phyloP scores from a whole-genome alignment of 2,888 invertebrate genomes.

The Aphrophora alni region DNA sequence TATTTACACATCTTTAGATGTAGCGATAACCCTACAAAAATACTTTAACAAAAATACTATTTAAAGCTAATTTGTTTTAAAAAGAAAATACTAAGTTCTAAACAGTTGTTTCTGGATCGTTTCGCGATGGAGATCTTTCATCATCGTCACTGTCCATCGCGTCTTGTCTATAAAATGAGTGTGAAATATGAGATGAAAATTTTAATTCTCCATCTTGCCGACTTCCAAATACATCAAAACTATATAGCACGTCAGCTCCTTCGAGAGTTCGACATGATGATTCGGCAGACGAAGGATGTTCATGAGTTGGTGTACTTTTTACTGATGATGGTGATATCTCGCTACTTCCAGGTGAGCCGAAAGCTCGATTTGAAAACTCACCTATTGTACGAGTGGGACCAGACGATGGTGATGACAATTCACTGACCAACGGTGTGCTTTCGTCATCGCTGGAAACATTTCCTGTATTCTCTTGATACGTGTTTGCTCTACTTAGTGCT shows the following conservation, averaged over 20 bases:
- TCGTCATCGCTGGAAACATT: conserved; percentile 65
- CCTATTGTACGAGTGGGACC: neutral
- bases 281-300: neutral
- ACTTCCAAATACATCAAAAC: conserved; percentile 13
- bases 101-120: conserved; percentile 41
- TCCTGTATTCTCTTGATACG: conserved; percentile 31
- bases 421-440: conserved; percentile 68
- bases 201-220: conserved; percentile 7
- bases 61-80: neutral
- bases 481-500: conserved; percentile 17
- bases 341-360: conserved; percentile 30
- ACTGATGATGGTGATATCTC: conserved; percentile 30
- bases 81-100: neutral
- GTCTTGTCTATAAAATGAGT: conserved; percentile 30
- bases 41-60: neutral
- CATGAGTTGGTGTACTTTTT: conserved; percentile 30
- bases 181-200: neutral
- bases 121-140: conserved; percentile 13
- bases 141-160: conserved; percentile 34
- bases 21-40: neutral
- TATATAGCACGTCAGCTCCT: conserved; percentile 14
- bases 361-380: conserved; percentile 17
- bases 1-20: neutral
- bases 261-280: neutral
- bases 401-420: conserved; percentile 32